phyloP scores from a whole-genome alignment of 2,888 invertebrate species.

The Rhogogaster chlorosoma region DNA sequence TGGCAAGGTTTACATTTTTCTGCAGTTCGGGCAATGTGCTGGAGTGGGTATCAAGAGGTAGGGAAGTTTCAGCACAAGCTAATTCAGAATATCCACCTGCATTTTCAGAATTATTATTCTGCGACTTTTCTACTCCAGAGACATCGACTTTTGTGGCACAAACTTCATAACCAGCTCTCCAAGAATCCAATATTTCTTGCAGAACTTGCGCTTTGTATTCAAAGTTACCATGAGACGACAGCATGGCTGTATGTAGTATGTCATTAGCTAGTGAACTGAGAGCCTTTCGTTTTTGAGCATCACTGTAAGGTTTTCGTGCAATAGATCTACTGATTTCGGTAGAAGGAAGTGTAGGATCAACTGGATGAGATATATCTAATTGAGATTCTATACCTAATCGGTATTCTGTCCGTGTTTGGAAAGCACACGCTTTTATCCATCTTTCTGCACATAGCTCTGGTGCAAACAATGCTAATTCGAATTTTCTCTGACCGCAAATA shows the following conservation, averaged over 20 bases:
- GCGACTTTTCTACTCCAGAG: neutral
- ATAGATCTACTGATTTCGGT: neutral
- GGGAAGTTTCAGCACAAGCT: neutral
- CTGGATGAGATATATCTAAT: neutral
- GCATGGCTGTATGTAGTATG: neutral
- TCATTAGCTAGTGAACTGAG: neutral
- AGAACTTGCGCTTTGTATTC: neutral
- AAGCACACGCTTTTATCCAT: neutral
- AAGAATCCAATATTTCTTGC: neutral
- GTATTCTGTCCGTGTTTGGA: neutral
- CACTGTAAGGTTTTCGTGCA: neutral
- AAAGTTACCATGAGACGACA: neutral
- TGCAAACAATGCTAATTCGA: slow-evolving; percentile 18
- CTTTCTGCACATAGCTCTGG: slow-evolving; percentile 3
- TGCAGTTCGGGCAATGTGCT: neutral
- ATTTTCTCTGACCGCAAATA: slow-evolving; percentile 36
- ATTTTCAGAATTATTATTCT: neutral
- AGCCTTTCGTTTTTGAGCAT: neutral
- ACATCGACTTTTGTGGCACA: neutral
- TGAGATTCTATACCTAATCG: neutral
- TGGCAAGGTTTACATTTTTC: neutral
- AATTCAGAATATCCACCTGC: neutral
- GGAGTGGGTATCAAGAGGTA: neutral
- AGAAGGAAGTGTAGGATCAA: neutral
- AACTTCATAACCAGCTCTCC: neutral